phyloP scores from a whole-genome alignment of 2,797 vertebrate species.

The Phoxinus dragarum region DNA sequence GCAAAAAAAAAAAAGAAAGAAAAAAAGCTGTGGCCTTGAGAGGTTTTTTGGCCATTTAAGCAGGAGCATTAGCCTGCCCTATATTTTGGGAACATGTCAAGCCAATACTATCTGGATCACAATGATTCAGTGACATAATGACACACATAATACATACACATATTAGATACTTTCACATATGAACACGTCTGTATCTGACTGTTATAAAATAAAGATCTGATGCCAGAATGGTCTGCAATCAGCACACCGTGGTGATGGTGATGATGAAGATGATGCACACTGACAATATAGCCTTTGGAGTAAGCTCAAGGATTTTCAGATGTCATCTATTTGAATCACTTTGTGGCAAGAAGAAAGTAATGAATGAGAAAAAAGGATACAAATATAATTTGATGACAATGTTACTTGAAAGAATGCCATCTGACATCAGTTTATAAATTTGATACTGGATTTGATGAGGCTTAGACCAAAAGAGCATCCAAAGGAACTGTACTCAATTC shows the following conservation, averaged over 20 bases:
- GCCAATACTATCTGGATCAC: constrained; percentile 31
- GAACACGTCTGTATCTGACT: background rate
- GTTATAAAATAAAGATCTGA: background rate
- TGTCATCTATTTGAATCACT: constrained; percentile 40
- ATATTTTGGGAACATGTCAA: constrained; percentile 35
- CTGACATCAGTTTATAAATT: constrained; percentile 20
- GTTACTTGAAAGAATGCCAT: constrained; percentile 8
- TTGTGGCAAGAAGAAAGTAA: constrained; percentile 49
- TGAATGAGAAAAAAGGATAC: constrained; percentile 39
- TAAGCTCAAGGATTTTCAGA: constrained; percentile 52
- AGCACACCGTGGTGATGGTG: constrained; percentile 55
- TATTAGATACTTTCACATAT: background rate
- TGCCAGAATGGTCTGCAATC: constrained; percentile 21
- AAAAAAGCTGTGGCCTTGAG: constrained; percentile 10
- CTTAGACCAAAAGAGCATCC: background rate
- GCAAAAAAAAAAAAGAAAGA: background rate
- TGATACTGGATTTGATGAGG: constrained; percentile 4
- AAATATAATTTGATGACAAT: background rate
- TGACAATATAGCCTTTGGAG: constrained; percentile 68
- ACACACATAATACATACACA: background rate
- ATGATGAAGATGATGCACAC: constrained; percentile 54
- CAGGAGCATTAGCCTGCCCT: constrained; percentile 18
- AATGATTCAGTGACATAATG: constrained; percentile 40
- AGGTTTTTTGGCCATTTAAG: constrained; percentile 20
- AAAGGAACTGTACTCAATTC: background rate